Conservation (phyloP, 2,797 vertebrate genomes). For the Parambassis ranga region DNA sequence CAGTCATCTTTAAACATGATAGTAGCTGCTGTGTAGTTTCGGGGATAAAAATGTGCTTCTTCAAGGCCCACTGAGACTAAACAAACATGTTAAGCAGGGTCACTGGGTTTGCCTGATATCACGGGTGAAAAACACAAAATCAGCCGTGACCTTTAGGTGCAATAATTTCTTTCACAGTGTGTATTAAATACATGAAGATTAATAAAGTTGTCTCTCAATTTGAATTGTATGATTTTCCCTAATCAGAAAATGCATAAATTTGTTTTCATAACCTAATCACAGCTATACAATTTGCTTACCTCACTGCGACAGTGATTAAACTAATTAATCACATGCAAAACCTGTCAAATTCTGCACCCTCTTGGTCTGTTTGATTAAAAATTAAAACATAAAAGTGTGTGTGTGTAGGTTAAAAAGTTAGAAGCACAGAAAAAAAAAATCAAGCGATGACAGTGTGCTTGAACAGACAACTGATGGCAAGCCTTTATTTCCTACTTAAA, state of each 20-base stretch:
- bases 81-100: slow-evolving; percentile 13
- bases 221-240: slow-evolving; percentile 62
- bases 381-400: slow-evolving; percentile 40
- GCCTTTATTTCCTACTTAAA: slow-evolving; percentile 61
- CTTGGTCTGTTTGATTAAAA: slow-evolving; percentile 76
- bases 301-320: slow-evolving; percentile 68
- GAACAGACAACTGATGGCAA: slow-evolving; percentile 37
- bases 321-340: slow-evolving; percentile 81
- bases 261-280: slow-evolving; percentile 74
- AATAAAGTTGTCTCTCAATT: slow-evolving; percentile 50
- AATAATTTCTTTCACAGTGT: slow-evolving; percentile 10
- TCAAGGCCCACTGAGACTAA: slow-evolving; percentile 23
- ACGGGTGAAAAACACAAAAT: slow-evolving; percentile 30
- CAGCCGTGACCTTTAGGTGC: slow-evolving; percentile 43
- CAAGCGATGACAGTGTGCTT: slow-evolving; percentile 29
- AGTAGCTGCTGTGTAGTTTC: slow-evolving; percentile 41
- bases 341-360: slow-evolving; percentile 60
- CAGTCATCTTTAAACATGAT: slow-evolving; percentile 69
- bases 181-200: slow-evolving; percentile 35
- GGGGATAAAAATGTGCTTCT: slow-evolving; percentile 39
- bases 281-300: slow-evolving; percentile 57
- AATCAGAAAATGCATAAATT: slow-evolving; percentile 78
- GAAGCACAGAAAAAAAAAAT: slow-evolving; percentile 9
- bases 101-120: background rate
- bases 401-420: slow-evolving; percentile 8